Percentiles rank a stretch among this genome's conserved stretches.
These are phyloP conservation scores for Egretta garzetta DNA, from an alignment of 2,113 vertebrate species.

Conservation along the genomic window DNA sequence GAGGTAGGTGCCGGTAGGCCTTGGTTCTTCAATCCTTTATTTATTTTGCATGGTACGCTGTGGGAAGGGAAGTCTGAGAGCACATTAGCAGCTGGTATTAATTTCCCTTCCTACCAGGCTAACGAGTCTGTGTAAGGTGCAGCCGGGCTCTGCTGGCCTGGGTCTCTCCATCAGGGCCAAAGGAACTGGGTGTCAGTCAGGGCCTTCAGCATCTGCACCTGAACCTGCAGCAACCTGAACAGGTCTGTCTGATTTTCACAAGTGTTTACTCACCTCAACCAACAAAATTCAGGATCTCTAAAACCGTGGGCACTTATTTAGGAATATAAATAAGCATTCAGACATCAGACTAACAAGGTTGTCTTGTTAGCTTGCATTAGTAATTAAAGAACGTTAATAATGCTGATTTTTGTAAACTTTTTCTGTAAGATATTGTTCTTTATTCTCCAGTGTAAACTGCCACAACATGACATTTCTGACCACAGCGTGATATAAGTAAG, in stretches of 20 bases:
- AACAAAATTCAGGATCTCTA: neutral
- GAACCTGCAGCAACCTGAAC: neutral
- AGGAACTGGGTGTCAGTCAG: fast-evolving
- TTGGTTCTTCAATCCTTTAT: neutral
- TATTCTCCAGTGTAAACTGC: neutral
- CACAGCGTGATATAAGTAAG: neutral
- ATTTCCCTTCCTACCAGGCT: neutral
- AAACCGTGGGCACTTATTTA: neutral
- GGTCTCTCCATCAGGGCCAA: neutral
- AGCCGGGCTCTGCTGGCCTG: neutral
- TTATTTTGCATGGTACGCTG: neutral
- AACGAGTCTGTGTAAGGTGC: neutral
- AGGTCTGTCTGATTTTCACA: fast-evolving
- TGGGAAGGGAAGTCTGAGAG: neutral
- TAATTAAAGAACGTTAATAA: neutral
- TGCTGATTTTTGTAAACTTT: neutral
- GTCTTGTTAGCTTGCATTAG: neutral
- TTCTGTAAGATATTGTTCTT: neutral
- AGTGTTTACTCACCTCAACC: neutral
- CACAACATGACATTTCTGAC: neutral
- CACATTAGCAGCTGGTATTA: neutral
- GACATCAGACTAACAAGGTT: neutral
- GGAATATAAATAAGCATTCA: neutral
- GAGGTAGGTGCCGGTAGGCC: neutral
- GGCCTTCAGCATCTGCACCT: neutral